Conservation (phyloP, 2,797 vertebrate species). For the Micrastur ruficollis region DNA sequence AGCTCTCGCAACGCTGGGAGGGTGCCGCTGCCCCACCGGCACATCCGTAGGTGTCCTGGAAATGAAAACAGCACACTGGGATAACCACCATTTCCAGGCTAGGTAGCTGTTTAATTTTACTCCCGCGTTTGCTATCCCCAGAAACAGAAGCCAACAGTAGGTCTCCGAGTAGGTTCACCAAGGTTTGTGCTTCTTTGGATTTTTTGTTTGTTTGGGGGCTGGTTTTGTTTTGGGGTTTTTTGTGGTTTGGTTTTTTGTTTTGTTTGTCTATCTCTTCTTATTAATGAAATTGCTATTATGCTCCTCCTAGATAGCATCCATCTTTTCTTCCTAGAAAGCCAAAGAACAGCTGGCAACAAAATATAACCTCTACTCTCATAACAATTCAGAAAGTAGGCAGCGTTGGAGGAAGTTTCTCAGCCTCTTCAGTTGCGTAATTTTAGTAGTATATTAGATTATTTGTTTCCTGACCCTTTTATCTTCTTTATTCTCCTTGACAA, state of each 20-base stretch:
- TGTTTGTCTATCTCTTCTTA: neutral
- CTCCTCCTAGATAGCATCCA: neutral
- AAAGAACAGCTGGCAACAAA: neutral
- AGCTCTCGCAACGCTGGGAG: neutral
- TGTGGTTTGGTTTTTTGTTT: neutral
- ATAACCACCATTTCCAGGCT: fast-evolving
- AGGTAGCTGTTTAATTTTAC: neutral
- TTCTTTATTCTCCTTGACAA: neutral
- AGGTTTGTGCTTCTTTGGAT: neutral
- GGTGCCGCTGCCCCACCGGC: neutral
- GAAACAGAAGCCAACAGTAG: neutral
- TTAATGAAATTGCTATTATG: neutral
- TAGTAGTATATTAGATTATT: neutral
- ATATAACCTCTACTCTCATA: neutral
- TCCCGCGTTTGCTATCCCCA: fast-evolving
- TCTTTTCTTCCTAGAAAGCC: neutral
- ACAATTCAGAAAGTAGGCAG: neutral
- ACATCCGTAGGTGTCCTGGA: neutral
- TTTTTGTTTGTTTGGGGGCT: neutral
- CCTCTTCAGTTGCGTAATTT: neutral
- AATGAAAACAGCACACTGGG: neutral
- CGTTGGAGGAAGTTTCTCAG: neutral
- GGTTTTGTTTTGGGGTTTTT: too few species aligned
- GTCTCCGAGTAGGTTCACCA: neutral
- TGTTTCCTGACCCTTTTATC: neutral